Conservation (phyloP, 1,140 invertebrate genomes). For the Rhagoletis zephyria region DNA sequence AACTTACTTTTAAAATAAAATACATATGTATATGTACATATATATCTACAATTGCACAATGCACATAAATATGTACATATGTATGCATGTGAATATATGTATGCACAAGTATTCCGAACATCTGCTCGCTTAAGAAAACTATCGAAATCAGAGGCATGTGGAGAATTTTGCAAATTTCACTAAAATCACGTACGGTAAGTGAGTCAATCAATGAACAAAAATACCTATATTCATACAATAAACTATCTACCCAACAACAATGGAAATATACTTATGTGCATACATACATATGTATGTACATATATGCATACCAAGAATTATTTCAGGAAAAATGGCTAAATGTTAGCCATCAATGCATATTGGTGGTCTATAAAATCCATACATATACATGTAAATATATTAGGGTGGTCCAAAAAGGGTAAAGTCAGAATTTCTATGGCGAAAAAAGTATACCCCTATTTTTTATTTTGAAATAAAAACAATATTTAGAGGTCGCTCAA, state of each 20-base stretch:
- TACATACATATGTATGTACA: constrained; percentile 30
- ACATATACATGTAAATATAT: too few relatives aligned
- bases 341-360: neutral
- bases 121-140: constrained; percentile 29
- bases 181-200: constrained; percentile 70
- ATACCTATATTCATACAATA: neutral
- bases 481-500: too few relatives aligned
- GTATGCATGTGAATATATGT: too few relatives aligned
- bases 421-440: too few relatives aligned
- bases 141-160: constrained; percentile 62
- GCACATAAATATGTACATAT: too few relatives aligned
- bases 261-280: neutral
- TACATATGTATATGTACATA: too few relatives aligned
- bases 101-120: neutral
- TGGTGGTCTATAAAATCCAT: neutral
- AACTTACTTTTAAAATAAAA: too few relatives aligned
- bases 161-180: constrained; percentile 66
- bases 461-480: too few relatives aligned
- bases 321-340: too few relatives aligned
- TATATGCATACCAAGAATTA: neutral
- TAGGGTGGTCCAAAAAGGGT: too few relatives aligned
- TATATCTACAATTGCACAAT: too few relatives aligned
- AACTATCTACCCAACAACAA: neutral
- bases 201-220: constrained; percentile 65
- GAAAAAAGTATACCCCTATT: too few relatives aligned